Base-by-base conservation (phyloP, 1,140 invertebrate genomes). In the Triops longicaudatus region DNA sequence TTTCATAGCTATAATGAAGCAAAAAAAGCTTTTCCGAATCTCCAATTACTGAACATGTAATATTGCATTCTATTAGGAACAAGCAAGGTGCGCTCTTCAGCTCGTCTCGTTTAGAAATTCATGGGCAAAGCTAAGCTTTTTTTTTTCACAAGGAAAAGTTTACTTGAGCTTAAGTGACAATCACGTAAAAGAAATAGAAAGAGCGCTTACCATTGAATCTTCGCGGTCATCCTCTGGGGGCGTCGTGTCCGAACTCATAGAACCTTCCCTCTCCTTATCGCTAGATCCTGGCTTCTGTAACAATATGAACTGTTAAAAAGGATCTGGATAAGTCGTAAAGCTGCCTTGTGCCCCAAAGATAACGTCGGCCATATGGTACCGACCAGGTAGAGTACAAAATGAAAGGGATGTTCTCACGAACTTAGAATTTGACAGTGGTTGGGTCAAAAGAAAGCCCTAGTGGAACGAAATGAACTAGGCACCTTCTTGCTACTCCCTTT, bases 241-340 rank as follows among this genome's bases (percentile, higher is more conserved):
- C 11, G 26, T 77, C 9, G 76, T 77, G 73, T 77, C 76, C n/a
- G 76, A 77, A 73, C 76, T 77, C 72, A 73, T 73, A 37, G 76
- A 77, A 42, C 76, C 76, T 50, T 75, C 74, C 12, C 74, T 37
- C 44, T 77, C 76, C 43, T 77, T 77, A 73, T 77, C 76, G 7
- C 50, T 63, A 63, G 50, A 63, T 17, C 50, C 50, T 22, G 50
- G 50, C 50, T 63, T 63, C 50, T 63, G 50, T 63, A 63, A 63
- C 50, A 63, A 63, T 63, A 63, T 14, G 50, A 63, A 22, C 50
- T 63, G 50, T 63, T 63, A 63, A 63, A 22, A 63, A 63, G 50
- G 50, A 9, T 17, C 6, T 63, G 14, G 50, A 63, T 63, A 22
- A 63, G 50, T 63, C 50, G 50, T 63, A 63, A 63, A 63, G 17